Base-by-base conservation (phyloP, 2,888 invertebrate genomes). In the Athalia circularis region DNA sequence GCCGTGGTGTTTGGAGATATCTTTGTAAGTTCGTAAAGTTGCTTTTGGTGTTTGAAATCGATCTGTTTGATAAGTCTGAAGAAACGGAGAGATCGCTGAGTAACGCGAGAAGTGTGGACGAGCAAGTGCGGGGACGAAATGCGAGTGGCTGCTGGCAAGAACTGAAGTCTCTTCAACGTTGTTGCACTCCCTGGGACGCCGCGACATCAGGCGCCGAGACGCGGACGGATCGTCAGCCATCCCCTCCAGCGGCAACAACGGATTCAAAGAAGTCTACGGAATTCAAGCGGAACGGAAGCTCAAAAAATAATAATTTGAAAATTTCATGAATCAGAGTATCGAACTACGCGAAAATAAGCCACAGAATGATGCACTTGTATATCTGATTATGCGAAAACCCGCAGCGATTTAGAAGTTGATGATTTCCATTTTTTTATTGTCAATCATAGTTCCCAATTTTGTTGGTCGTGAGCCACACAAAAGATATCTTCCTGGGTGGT, bases 81-180 rank as follows among this genome's bases (percentile, higher is more conserved):
- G 29, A 29, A 29, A 29, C 29, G 29, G 2, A 29, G 29, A 29
- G 29, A n/a, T 45, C 45, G 45, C 45, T 43, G 5, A 47, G 47
- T 45, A 72, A 45, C 57, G 47, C 52, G 52, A 52, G 57, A 59
- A 72, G 72, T 72, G 72, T 15, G 47, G 72, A 64, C 62, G 61
- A 64, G 11, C 75, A 64, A 75, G 75, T 75, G 61, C 62, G 52
- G 29, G n/a, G 75, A 62, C 62, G 29, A 64, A 75, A 75, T 75
- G 75, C 75, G 75, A 75, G 75, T 75, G 75, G 52, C 52, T n/a
- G 75, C 29, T 62, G 75, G 9, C 15, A 13, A 48, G 9, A 43
- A 13, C n/a, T 1, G 65, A 13, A 8, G 75, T 75, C 75, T 75
- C 75, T 9, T 62, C 75, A 47, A 62, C 75, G 64, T 75, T 75